Conservation (phyloP, 1,140 invertebrate species). For the Macrobrachium rosenbergii region DNA sequence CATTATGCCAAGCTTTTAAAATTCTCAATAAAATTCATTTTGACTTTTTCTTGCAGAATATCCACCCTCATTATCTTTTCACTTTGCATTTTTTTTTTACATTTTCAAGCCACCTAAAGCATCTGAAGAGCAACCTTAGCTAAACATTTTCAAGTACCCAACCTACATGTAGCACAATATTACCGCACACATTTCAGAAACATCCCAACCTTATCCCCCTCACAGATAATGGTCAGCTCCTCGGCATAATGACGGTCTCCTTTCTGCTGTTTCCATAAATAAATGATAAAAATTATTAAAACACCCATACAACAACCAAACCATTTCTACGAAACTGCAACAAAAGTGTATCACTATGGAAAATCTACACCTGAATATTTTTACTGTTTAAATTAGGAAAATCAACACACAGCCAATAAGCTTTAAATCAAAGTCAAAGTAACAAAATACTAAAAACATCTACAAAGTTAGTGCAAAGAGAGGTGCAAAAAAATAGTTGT, state of each 20-base stretch:
- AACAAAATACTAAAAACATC: no score
- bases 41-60: no score
- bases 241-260: constrained; percentile 38
- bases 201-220: constrained; percentile 58
- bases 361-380: neutral
- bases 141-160: no score
- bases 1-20: no score
- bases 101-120: no score
- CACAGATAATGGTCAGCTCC: constrained; percentile 58
- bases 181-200: neutral
- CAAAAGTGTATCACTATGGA: neutral
- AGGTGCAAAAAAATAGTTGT: no score
- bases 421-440: no score
- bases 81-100: no score
- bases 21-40: no score
- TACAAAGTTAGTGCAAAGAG: no score
- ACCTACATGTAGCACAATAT: neutral
- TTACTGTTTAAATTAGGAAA: neutral
- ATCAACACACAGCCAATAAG: neutral
- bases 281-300: neutral
- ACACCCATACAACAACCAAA: neutral
- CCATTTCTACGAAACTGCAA: neutral
- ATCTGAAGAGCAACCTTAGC: no score
- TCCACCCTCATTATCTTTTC: no score
- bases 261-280: constrained; percentile 15